Base-by-base conservation (phyloP, 1,140 invertebrate genomes). In the Zaprionus inermis region DNA sequence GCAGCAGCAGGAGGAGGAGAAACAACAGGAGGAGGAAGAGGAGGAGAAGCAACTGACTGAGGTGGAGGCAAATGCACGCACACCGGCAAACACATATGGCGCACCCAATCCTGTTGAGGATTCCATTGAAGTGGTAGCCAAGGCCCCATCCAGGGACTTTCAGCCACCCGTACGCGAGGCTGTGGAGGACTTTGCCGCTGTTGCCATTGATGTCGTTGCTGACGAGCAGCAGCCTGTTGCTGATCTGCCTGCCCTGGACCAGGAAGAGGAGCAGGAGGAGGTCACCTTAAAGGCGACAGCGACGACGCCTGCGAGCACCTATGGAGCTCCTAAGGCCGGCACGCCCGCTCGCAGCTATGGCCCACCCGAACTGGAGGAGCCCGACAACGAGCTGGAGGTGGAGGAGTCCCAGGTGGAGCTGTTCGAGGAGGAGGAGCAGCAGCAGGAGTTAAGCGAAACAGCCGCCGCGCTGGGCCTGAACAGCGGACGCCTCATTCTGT, bases 241-340 rank as follows among this genome's bases (percentile, higher is more conserved):
- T 91, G 90, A 91, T 91, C 57, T 91, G 77, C 90, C 90, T 85
- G 75, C 77, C 83, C 32, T 77, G 81, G 79, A 70, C 59, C 57
- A 73, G 44, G 54, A 28, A 5, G 24, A 28, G 24, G 3, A 28
- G 46, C 74, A 14, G n/a, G 30, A 61, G 36, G 60, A 86, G 64
- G 28, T 57, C 61, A 28, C 7, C 75, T 38, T 16, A 65, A 58
- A 54, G 57, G 34, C n/a, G 78, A 66, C 51, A 1, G 69, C 52
- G 1, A 65, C 81, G 1, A 65, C 70, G 4, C 80, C 84, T 11
- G 77, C 71, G 3, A 76, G 34, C 30, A 81, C 71, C 14, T 89
- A 88, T 30, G 84, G 84, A 14, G 84, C 84, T 38, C 84, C 84
- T 20, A 22, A 49, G 44, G 11, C 16, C 16, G 73, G 73, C 14